Percentiles rank a stretch among this genome's conserved stretches.
These are phyloP conservation scores for Gymnocephalus cernua DNA, from an alignment of 2,113 vertebrate genomes.

Conservation along the genomic window DNA sequence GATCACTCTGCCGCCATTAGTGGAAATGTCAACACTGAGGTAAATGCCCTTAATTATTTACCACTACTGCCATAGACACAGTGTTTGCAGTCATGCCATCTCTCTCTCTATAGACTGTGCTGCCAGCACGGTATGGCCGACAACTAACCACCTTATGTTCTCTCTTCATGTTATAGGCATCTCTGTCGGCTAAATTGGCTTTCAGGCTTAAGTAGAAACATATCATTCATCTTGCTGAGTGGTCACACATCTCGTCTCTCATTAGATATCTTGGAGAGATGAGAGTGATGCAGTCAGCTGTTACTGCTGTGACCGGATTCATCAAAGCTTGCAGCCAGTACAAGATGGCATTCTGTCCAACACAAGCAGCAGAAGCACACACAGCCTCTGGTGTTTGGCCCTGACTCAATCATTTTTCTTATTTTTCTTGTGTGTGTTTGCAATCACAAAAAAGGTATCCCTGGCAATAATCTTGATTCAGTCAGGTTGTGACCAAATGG, in stretches of 20 bases:
- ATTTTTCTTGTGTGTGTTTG: background rate
- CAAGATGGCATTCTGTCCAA: conserved; percentile 22
- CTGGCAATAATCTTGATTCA: background rate
- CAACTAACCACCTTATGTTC: background rate
- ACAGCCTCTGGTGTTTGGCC: conserved; percentile 13
- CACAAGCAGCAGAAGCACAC: background rate
- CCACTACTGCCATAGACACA: conserved; percentile 3
- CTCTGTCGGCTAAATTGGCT: conserved; percentile 15
- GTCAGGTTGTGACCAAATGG: background rate
- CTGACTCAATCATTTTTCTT: background rate
- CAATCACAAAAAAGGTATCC: too few relatives aligned
- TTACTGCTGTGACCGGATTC: conserved; percentile 28
- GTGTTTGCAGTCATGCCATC: conserved; percentile 21
- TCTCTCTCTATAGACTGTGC: background rate
- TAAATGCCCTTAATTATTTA: conserved; percentile 62
- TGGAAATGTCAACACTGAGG: conserved; percentile 60
- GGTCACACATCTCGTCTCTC: conserved; percentile 53
- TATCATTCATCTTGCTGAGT: conserved; percentile 50
- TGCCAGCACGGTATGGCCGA: background rate
- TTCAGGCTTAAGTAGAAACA: conserved; percentile 38
- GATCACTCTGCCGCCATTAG: conserved; percentile 40
- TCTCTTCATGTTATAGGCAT: background rate
- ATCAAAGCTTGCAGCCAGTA: conserved; percentile 37
- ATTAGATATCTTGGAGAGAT: conserved; percentile 62
- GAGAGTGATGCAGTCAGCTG: conserved; percentile 45